phyloP scores from a whole-genome alignment of 2,888 invertebrate genomes.

The Abrostola triplasia region DNA sequence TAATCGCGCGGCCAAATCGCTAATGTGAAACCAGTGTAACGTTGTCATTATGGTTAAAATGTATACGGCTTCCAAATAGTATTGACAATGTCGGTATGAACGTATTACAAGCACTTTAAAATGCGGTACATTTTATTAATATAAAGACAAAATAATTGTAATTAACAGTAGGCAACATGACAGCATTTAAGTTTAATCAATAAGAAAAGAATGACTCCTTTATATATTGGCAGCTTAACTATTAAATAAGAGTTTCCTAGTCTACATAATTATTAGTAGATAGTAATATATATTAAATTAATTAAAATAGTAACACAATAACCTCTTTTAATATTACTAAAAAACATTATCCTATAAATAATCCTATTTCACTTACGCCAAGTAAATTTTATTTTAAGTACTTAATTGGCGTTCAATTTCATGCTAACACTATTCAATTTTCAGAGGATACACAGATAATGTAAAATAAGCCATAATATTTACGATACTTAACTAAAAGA shows the following conservation, averaged over 20 bases:
- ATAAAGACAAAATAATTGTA: background rate
- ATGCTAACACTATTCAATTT: too few relatives aligned
- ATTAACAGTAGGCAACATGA: background rate
- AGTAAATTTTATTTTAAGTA: too few relatives aligned
- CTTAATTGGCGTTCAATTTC: too few relatives aligned
- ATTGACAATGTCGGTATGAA: background rate
- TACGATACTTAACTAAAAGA: too few relatives aligned
- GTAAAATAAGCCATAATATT: too few relatives aligned
- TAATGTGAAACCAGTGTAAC: constrained; percentile 5
- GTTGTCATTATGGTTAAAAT: constrained; percentile 5
- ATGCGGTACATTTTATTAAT: background rate
- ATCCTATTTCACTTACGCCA: too few relatives aligned
- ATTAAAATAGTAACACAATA: constrained; percentile 49
- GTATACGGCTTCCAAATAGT: background rate
- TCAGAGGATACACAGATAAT: too few relatives aligned
- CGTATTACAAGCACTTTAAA: background rate
- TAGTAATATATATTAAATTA: constrained; percentile 36
- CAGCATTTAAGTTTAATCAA: constrained; percentile 39
- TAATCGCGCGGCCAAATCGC: constrained; percentile 3
- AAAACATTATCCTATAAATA: too few relatives aligned
- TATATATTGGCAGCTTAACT: constrained; percentile 48
- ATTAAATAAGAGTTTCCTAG: constrained; percentile 62
- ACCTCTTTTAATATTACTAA: constrained; percentile 14
- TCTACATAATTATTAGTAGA: constrained; percentile 49
- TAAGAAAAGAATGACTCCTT: constrained; percentile 15